phyloP scores from a whole-genome alignment of 2,888 invertebrate species.

The Nipponacmea schrenckii region DNA sequence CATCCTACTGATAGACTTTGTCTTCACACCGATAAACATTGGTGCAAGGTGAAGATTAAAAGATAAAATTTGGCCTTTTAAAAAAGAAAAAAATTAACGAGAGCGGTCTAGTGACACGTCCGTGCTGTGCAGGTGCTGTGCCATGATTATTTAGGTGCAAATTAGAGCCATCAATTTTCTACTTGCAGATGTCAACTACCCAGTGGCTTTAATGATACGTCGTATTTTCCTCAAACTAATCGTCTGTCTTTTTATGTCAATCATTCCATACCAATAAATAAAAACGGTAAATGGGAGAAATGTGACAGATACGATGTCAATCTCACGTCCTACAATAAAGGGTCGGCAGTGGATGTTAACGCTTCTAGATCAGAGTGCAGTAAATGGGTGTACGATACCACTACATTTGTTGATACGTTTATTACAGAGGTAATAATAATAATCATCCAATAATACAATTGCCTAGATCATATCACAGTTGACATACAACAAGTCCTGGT shows the following conservation, averaged over 20 bases:
- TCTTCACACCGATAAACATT: too few species aligned
- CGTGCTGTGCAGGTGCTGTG: too few species aligned
- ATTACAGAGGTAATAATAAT: conserved; percentile 10
- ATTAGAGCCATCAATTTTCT: too few species aligned
- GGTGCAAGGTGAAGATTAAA: too few species aligned
- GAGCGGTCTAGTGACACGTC: too few species aligned
- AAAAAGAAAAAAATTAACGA: too few species aligned
- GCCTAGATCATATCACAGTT: too few species aligned
- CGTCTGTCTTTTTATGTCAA: neutral
- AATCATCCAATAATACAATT: too few species aligned
- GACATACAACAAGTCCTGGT: too few species aligned
- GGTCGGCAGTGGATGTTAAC: neutral
- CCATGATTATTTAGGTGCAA: too few species aligned
- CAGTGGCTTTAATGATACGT: neutral
- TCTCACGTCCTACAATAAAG: neutral
- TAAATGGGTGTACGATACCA: conserved; percentile 15
- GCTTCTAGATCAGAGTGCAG: neutral
- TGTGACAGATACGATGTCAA: neutral
- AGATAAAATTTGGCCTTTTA: too few species aligned
- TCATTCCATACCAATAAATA: neutral
- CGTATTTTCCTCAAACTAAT: neutral
- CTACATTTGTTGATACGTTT: conserved; percentile 7
- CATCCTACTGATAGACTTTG: too few species aligned
- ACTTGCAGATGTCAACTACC: neutral
- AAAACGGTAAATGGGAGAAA: neutral